Evolutionary conservation across 2,113 vertebrate genomes (phyloP), one percentile per base, ranked within the genome.

Genomic region (Scomber japonicus): DNA sequence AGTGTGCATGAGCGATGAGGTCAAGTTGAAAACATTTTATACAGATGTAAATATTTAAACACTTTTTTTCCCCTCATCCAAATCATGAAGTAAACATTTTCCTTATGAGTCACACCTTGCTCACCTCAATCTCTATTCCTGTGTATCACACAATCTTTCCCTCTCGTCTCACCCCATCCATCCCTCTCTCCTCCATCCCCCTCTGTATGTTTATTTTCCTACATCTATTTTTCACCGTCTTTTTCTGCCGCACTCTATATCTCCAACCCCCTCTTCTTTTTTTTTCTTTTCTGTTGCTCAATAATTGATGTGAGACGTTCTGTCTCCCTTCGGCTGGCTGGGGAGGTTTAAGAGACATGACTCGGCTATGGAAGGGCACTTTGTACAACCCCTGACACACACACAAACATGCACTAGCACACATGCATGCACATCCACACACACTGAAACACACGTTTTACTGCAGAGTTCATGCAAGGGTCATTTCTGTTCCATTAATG

Each of bases 231-330:
- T 56, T 74, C 24, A 31, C 11, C 3, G 1, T 67, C 24, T 70
- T 21, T 70, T 51, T 70, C 40, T 61, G 5, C 30, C 27, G 63
- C 17, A 16, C 44, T 56, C 55, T 13, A 4, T 24, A 64, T 75
- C 65, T 69, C 71, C 16, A 48, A 27, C 55, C 59, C 14, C 13
- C 51, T 48, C 5, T 71, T 55, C 45, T 24, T 70, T 66, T 51
- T n/a, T 77, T 21, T 27, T 27, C 24, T 66, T 76, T 72, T 46
- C 48, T 76, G 60, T 49, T 57, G 63, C 68, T 92, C 65, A 92
- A 93, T 93, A 89, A 93, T 93, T 91, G 84, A 93, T 92, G 81
- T 61, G 45, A 89, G 87, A 75, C 71, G n/a, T 80, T 89, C 84
- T 78, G 81, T 88, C 84, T 91, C 71, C 67, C 61, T 68, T 82